Evolutionary conservation across 2,113 vertebrate species (phyloP).

Genomic region (Lasiurus cinereus): DNA sequence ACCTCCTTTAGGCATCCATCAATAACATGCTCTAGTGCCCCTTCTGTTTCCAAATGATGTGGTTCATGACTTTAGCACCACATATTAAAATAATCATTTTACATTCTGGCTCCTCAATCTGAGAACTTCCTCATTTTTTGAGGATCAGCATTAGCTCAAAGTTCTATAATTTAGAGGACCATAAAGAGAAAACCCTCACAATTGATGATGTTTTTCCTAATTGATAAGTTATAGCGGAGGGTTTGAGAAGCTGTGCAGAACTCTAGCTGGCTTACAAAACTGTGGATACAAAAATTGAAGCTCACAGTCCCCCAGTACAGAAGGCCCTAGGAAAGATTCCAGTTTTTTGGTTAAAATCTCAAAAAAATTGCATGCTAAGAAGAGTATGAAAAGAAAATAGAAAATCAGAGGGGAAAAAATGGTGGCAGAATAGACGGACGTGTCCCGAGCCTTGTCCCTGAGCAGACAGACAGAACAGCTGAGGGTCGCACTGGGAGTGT

Average conservation of each 20-base stretch:
- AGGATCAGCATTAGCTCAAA: background rate
- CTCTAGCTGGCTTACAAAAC: background rate
- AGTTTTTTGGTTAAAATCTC: background rate
- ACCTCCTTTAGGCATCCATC: background rate
- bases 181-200: background rate
- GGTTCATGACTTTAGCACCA: background rate
- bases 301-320: background rate
- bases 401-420: background rate
- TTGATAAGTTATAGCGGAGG: background rate
- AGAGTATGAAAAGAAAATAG: background rate
- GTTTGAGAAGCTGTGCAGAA: background rate
- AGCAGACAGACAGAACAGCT: too few relatives aligned
- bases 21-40: background rate
- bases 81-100: background rate
- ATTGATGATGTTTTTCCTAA: background rate
- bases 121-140: background rate
- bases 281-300: background rate
- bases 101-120: background rate
- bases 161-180: background rate
- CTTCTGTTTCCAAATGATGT: background rate
- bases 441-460: too few relatives aligned
- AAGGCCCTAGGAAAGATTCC: background rate
- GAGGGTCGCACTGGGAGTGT: too few relatives aligned
- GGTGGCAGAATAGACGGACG: too few relatives aligned
- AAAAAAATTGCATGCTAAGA: background rate